Evolutionary conservation across 1,140 invertebrate genomes (phyloP).

Genomic region (Penaeus japonicus): DNA sequence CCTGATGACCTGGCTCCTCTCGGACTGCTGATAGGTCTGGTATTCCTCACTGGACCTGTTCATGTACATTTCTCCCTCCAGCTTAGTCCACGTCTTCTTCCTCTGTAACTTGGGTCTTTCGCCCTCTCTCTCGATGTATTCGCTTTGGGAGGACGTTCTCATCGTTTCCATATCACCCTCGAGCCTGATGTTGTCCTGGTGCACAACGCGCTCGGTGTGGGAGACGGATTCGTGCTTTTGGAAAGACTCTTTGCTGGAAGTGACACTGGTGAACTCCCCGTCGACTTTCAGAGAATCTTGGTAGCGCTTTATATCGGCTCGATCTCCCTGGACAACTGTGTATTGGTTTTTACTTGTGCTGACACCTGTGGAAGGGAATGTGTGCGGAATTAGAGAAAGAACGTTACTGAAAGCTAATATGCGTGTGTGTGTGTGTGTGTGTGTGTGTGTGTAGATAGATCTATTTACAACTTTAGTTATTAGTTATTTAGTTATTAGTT

Average conservation of each 20-base stretch:
- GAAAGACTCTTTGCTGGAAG: slow-evolving; percentile 48
- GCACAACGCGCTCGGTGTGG: slow-evolving; percentile 35
- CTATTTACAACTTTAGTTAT: too few species aligned
- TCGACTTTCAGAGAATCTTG: slow-evolving; percentile 42
- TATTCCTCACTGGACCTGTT: slow-evolving; percentile 53
- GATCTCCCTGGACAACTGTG: slow-evolving; percentile 50
- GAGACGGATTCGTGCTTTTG: slow-evolving; percentile 35
- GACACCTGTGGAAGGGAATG: slow-evolving; percentile 30
- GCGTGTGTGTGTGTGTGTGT: too few species aligned
- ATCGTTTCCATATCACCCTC: slow-evolving; percentile 66
- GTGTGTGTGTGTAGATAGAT: too few species aligned
- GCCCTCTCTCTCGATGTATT: slow-evolving; percentile 70
- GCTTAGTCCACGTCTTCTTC: slow-evolving; percentile 78
- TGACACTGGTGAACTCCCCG: slow-evolving; percentile 38
- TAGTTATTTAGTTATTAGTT: too few species aligned
- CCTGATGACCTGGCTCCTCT: slow-evolving; percentile 65
- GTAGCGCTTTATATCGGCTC: slow-evolving; percentile 32
- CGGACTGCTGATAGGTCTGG: slow-evolving; percentile 45
- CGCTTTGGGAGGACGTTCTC: slow-evolving; percentile 69
- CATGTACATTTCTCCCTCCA: slow-evolving; percentile 59
- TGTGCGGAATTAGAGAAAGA: neutral
- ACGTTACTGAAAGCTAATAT: too few species aligned
- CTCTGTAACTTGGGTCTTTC: slow-evolving; percentile 75
- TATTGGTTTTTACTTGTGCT: slow-evolving; percentile 46
- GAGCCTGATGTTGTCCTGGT: slow-evolving; percentile 63